Conservation (phyloP, 2,888 invertebrate species). For the Actias luna region DNA sequence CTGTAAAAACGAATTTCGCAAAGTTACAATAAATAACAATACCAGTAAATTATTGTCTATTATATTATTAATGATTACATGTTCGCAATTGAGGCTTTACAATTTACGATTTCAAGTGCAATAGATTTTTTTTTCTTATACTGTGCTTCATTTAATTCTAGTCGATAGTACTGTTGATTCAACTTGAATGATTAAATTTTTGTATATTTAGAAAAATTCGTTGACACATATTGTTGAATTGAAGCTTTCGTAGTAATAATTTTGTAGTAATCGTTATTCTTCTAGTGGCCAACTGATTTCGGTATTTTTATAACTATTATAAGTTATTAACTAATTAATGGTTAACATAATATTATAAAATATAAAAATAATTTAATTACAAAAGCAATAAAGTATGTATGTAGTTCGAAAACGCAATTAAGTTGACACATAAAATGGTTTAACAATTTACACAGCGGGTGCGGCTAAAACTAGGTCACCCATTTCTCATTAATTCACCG, state of each 20-base stretch:
- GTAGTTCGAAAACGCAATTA: slow-evolving; percentile 60
- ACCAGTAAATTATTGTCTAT: too few relatives aligned
- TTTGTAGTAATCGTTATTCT: not conserved
- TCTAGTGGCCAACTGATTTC: too few relatives aligned
- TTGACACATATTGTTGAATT: not conserved
- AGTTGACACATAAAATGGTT: slow-evolving; percentile 50
- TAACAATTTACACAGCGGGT: slow-evolving; percentile 49
- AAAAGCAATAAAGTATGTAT: not conserved
- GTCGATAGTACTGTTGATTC: too few relatives aligned
- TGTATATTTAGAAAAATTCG: not conserved
- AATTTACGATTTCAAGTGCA: too few relatives aligned
- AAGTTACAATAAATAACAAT: too few relatives aligned
- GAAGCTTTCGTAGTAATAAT: not conserved
- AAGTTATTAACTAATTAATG: not conserved
- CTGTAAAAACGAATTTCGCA: too few relatives aligned
- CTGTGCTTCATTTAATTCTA: too few relatives aligned
- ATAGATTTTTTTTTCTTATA: too few relatives aligned
- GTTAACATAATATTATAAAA: not conserved
- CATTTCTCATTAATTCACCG: slow-evolving; percentile 59
- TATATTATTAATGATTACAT: too few relatives aligned
- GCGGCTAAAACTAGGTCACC: slow-evolving; percentile 75
- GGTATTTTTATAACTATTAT: too few relatives aligned
- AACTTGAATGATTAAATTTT: too few relatives aligned
- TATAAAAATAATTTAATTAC: not conserved
- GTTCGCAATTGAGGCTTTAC: too few relatives aligned